Percentiles rank a stretch among this genome's conserved stretches.
phyloP scores from a whole-genome alignment of 2,888 invertebrate species.

The Tetranychus truncatus region DNA sequence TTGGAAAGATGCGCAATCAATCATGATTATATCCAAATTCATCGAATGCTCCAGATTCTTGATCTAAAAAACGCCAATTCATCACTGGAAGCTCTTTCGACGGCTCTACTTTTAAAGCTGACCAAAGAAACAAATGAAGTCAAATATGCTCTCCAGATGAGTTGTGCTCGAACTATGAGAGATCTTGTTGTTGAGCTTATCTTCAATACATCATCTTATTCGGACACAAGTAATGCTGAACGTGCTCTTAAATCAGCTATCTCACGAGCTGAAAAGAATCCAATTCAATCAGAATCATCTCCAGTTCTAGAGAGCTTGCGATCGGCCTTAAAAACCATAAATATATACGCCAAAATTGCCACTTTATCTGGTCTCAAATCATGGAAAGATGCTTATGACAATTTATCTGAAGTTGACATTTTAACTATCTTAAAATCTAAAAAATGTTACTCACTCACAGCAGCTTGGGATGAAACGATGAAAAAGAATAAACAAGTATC shows the following conservation, averaged over 20 bases:
- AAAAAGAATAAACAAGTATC: background rate
- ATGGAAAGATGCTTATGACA: conserved; percentile 21
- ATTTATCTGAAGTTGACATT: conserved; percentile 18
- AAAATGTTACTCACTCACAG: conserved; percentile 15
- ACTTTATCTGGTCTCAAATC: conserved; percentile 20
- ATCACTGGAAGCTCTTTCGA: conserved; percentile 17
- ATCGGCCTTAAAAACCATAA: conserved; percentile 8
- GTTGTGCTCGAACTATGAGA: conserved; percentile 15
- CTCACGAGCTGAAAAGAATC: conserved; percentile 4
- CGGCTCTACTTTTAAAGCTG: conserved; percentile 19
- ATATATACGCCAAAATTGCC: conserved; percentile 20
- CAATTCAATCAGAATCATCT: conserved; percentile 2
- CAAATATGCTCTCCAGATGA: conserved; percentile 20
- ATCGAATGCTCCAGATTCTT: conserved; percentile 15
- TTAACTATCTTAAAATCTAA: conserved; percentile 21
- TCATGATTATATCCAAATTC: conserved; percentile 15
- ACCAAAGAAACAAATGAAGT: conserved; percentile 18
- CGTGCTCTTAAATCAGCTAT: conserved; percentile 17
- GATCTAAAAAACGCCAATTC: conserved; percentile 15
- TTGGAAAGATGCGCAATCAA: conserved; percentile 17
- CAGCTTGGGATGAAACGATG: conserved; percentile 18
- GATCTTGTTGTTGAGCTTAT: conserved; percentile 17
- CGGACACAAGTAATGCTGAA: conserved; percentile 12
- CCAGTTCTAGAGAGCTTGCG: conserved; percentile 11
- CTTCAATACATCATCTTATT: conserved; percentile 12